Evolutionary conservation across 1,140 invertebrate genomes (phyloP), one percentile per base, ranked within the genome.

Genomic region (Orius laevigatus): DNA sequence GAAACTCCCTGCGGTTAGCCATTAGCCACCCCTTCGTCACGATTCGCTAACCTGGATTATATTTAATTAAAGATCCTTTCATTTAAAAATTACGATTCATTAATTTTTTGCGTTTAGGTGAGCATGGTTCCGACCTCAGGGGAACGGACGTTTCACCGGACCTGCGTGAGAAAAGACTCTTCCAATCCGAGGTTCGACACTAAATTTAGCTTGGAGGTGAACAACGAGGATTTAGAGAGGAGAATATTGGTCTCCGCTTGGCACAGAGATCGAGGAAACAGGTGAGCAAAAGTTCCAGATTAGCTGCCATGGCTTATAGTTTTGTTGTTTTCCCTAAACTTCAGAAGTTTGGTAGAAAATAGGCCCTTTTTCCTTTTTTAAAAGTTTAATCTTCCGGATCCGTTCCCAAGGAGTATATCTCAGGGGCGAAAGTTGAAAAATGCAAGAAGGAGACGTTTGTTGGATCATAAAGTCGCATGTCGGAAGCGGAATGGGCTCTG

Each of bases 161-260:
- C 69, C 0, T 59, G 61, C 8, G 59, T 69, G 0, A 55, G 65
- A 2, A 55, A 58, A 3, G 59, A 65, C 48, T 64, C 66, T 12
- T 66, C 62, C 55, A 60, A 57, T 45, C 67, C 59, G 0, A 51
- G 60, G 16, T 72, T 66, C 60, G 69, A 72, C 56, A 64, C 70
- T 32, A 68, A 68, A 53, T 70, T 72, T 48, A 64, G 63, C 16
- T 63, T 71, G 55, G 64, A 68, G 40, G 57, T 71, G 8, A 55
- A 61, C 1, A 59, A 63, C 12, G 62, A 65, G 41, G 69, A 71
- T 54, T 52, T 60, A 5, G 59, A 65, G 12, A 69, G 66, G 48
- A 51, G 70, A 42, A 58, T 72, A 6, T 59, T 70, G 10, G 60
- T 72, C 4, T 70, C 70, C 9, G 64, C 67, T 0, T 72, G 70